phyloP scores from a whole-genome alignment of 2,888 invertebrate species.

The Apodemia zela region DNA sequence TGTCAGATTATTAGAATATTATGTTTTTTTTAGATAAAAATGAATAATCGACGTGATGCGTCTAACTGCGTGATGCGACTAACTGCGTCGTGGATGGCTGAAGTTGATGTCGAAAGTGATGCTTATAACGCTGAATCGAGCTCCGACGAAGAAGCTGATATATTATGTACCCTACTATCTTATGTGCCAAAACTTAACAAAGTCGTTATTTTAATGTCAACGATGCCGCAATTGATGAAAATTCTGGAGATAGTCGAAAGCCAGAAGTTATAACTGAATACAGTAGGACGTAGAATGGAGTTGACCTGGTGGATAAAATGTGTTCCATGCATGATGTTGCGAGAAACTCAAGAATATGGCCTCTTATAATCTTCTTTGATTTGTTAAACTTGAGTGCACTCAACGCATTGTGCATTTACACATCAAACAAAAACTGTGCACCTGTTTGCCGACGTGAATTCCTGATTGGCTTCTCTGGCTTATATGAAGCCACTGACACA shows the following conservation, averaged over 20 bases:
- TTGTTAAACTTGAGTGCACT: conserved; percentile 31
- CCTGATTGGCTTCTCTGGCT: conserved; percentile 23
- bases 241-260: too few species aligned
- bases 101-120: conserved; percentile 11
- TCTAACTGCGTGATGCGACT: too few species aligned
- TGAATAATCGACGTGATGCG: conserved; percentile 17
- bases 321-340: conserved; percentile 31
- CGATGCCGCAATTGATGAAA: too few species aligned
- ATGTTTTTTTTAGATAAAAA: conserved; percentile 18
- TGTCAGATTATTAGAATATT: conserved; percentile 8
- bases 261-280: conserved; percentile 34
- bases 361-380: conserved; percentile 27
- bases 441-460: conserved; percentile 22
- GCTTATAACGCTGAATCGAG: not conserved
- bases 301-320: conserved; percentile 34
- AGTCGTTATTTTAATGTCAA: too few species aligned
- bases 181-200: too few species aligned
- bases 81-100: conserved; percentile 5
- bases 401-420: conserved; percentile 24
- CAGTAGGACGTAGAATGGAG: conserved; percentile 34
- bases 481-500: conserved; percentile 25
- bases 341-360: conserved; percentile 32
- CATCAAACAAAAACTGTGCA: conserved; percentile 10
- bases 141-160: not conserved
- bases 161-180: too few species aligned